Conservation (phyloP, 2,888 invertebrate species). For the Alsophila aescularia region DNA sequence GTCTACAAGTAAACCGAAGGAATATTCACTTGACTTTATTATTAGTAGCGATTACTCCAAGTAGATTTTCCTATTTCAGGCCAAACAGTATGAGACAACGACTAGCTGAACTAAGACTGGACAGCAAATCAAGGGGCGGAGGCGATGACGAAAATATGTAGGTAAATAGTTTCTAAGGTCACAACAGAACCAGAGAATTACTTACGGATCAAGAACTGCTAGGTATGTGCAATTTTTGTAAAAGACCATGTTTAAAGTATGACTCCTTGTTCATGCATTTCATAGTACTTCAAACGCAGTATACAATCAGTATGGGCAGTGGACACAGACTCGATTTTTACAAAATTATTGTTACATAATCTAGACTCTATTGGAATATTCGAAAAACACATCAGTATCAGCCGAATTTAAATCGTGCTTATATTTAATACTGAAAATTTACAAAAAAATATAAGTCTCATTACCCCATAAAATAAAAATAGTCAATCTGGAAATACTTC, state of each 20-base stretch:
- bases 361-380: too few relatives aligned
- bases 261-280: background rate
- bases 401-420: too few relatives aligned
- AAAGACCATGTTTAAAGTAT: background rate
- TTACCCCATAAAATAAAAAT: too few relatives aligned
- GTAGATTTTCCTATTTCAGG: slow-evolving; percentile 44
- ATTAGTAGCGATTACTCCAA: background rate
- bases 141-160: slow-evolving; percentile 70
- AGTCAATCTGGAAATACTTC: too few relatives aligned
- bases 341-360: too few relatives aligned
- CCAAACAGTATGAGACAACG: slow-evolving; percentile 76
- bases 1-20: too few relatives aligned
- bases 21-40: background rate
- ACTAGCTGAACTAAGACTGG: slow-evolving; percentile 71
- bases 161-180: slow-evolving; percentile 24
- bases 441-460: too few relatives aligned
- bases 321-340: background rate
- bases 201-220: background rate
- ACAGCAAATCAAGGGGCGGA: slow-evolving; percentile 75
- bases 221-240: slow-evolving; percentile 8
- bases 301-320: background rate
- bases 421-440: too few relatives aligned
- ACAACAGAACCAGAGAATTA: background rate
- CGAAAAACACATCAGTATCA: too few relatives aligned
- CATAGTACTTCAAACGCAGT: background rate